Base-by-base conservation (phyloP, 2,797 vertebrate genomes). In the Macropodus opercularis region DNA sequence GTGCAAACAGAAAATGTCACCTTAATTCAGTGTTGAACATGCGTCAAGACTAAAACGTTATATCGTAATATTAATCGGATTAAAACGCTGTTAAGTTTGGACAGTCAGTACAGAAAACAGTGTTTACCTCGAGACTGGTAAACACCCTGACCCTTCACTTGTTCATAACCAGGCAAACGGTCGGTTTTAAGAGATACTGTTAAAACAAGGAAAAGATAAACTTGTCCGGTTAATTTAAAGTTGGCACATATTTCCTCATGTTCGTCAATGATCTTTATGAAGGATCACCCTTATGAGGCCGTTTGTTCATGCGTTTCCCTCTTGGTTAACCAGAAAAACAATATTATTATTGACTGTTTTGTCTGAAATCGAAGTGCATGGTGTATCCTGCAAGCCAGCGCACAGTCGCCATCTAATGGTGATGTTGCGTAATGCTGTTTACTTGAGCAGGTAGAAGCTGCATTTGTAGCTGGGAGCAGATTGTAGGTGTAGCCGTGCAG, bases 201-300 rank as follows among this genome's bases (percentile, higher is more conserved):
- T 81, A 93, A 94, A 94, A 94, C 89, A 88, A 90, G 88, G 85
- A 89, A 93, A 94, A 93, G 60, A 90, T 77, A 72, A 92, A 93
- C 80, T 94, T 93, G 76, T 92, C 78, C 72, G 73, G 73, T 85
- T 86, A 91, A 92, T 86, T 92, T 81, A 69, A 89, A 86, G 87
- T 89, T 89, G 79, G 70, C 56, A 72, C 81, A 46, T 49, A 43
- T 85, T 82, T 85, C 49, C 46, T 35, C 56, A 2, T 69, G 73
- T 76, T 87, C 81, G 69, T 81, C 80, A 83, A 19, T 70, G 52
- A n/a, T 59, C 38, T 41, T 55, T 48, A 40, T 61, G 59, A 21
- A 50, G 79, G 49, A 84, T 84, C 38, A 31, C 29, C 34, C 79
- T 22, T 21, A 72, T 77, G 66, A 53, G 75, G 13, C 74, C 70